These are phyloP conservation scores for Lepilemur septentrionalis DNA, from an alignment of 2,797 vertebrate genomes.

Conservation along the genomic window DNA sequence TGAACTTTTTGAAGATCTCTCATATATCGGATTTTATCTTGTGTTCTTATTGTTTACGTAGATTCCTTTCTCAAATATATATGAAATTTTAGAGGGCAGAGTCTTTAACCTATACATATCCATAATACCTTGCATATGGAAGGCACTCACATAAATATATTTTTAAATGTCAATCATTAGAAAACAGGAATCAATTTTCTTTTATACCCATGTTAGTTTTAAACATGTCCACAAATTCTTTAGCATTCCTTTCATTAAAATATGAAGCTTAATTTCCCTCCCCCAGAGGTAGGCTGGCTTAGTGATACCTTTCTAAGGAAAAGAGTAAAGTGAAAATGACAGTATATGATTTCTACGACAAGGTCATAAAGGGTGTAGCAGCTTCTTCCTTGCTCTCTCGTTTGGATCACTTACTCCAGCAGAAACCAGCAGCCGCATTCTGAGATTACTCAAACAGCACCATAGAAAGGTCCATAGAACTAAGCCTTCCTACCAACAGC, in stretches of 20 bases:
- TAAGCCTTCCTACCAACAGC: background rate
- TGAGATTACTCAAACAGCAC: background rate
- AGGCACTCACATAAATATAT: background rate
- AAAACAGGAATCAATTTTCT: background rate
- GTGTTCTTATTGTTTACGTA: background rate
- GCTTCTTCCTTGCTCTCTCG: background rate
- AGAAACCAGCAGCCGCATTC: background rate
- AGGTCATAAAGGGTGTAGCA: background rate
- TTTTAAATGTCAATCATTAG: constrained; percentile 38
- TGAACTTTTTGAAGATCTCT: background rate
- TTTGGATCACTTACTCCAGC: background rate
- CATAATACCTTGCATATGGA: constrained; percentile 8
- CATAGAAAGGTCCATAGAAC: background rate
- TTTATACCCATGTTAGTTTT: constrained; percentile 31
- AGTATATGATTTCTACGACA: background rate
- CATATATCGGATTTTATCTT: background rate
- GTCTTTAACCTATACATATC: background rate
- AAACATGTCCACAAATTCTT: constrained; percentile 21
- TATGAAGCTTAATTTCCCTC: background rate
- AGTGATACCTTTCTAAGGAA: background rate
- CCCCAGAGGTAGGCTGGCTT: background rate
- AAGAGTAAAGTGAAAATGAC: background rate
- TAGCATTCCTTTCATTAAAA: background rate
- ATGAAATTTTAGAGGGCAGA: background rate
- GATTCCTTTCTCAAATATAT: background rate